Conservation (phyloP, 2,113 vertebrate species). For the Irena cyanogastra region DNA sequence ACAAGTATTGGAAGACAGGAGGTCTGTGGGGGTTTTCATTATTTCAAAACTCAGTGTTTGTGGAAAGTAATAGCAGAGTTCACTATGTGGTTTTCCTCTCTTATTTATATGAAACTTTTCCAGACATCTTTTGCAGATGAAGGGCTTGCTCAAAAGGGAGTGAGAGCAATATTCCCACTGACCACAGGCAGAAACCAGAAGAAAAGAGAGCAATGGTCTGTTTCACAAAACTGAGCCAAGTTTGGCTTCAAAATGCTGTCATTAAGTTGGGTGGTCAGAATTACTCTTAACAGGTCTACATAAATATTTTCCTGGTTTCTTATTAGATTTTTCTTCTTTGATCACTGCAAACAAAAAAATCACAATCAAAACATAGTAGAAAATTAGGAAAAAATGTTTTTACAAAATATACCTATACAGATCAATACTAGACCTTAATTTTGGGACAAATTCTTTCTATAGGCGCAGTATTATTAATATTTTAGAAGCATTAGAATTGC, state of each 20-base stretch:
- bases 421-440: not conserved
- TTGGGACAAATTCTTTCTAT: not conserved
- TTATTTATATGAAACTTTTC: not conserved
- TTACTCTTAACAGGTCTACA: not conserved
- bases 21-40: not conserved
- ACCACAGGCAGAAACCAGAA: not conserved
- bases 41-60: not conserved
- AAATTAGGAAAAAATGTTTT: not conserved
- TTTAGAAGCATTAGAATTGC: not conserved
- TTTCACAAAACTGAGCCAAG: not conserved
- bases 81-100: not conserved
- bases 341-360: not conserved
- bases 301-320: not conserved
- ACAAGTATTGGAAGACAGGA: not conserved
- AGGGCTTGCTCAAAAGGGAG: not conserved
- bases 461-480: not conserved
- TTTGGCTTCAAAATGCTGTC: not conserved
- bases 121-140: not conserved
- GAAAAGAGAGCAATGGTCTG: not conserved
- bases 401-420: not conserved
- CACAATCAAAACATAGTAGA: not conserved
- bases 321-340: not conserved
- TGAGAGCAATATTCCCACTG: not conserved
- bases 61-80: not conserved
- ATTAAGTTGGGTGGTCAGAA: not conserved